Base-by-base conservation (phyloP, 2,888 invertebrate species). In the Agrilus biguttatus region DNA sequence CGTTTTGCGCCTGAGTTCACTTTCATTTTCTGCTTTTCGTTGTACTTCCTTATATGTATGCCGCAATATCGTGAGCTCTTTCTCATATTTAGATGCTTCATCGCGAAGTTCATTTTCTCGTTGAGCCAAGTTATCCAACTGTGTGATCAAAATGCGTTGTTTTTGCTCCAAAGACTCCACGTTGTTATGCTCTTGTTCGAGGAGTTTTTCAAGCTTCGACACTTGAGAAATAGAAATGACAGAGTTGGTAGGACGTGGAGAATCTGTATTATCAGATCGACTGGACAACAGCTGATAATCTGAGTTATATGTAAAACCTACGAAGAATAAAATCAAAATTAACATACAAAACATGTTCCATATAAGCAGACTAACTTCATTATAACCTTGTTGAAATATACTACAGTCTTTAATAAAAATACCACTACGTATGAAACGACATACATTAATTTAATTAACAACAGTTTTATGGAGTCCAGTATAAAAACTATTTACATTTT, bases 231-330 rank as follows among this genome's bases (percentile, higher is more conserved):
- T 58, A 13, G 54, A 46, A 43, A 54, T 54, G 51, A 57, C 57
- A 45, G 56, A 55, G 41, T 57, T 57, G 67, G 51, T 70, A 68
- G 59, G 50, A 62, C 72, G 78, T 64, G 81, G 83, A 45, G 73
- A 74, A 53, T 81, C 81, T n/a, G 80, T 76, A 7, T 72, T 74
- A 61, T 80, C 80, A 28, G 61, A 63, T 47, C 65, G 59, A 47
- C 62, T 60, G 32, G 71, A 68, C 50, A 84, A 71, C 45, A 85
- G 63, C 69, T 89, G 88, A 67, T 89, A 90, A 65, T 93, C 93
- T 44, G 87, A 84, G 51, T 91, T 91, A 62, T 96, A 99, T 2
- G 98, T 97, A 66, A 98, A 99, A 10, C 96, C 96, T 28, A 3
- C 3, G 4, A 28, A 28, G 10, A 28, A 28, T 28, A 43, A 96